phyloP scores from a whole-genome alignment of 2,888 invertebrate genomes.

The Muschampia plurimacula region DNA sequence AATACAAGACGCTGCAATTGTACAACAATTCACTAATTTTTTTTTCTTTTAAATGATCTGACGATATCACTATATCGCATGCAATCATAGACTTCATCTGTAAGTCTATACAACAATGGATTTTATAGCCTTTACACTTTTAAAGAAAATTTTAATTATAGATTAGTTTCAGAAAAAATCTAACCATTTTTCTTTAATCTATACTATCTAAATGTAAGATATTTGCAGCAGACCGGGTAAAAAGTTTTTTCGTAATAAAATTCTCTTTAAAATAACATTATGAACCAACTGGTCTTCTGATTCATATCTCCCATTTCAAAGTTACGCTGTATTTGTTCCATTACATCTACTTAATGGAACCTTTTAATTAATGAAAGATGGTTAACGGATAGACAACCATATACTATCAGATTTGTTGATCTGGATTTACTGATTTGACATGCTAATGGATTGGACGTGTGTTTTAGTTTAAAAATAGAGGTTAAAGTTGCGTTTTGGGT shows the following conservation, averaged over 20 bases:
- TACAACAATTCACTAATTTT: too few species aligned
- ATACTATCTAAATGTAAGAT: not conserved
- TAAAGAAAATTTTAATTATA: too few species aligned
- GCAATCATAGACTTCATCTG: too few species aligned
- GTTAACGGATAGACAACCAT: conserved; percentile 14
- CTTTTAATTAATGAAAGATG: conserved; percentile 34
- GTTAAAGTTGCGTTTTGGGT: not conserved
- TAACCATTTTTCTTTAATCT: too few species aligned
- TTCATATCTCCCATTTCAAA: conserved; percentile 9
- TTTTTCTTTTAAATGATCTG: too few species aligned
- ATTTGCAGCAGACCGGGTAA: not conserved
- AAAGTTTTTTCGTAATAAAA: not conserved
- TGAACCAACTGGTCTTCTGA: not conserved
- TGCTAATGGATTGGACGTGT: conserved; percentile 8
- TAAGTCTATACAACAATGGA: too few species aligned
- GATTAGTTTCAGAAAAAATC: too few species aligned
- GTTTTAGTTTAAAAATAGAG: not conserved
- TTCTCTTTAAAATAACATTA: not conserved
- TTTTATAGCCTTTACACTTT: too few species aligned
- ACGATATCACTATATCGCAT: too few species aligned
- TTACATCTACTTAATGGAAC: conserved; percentile 29
- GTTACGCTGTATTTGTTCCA: conserved; percentile 10
- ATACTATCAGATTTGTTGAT: conserved; percentile 11
- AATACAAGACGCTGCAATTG: too few species aligned
- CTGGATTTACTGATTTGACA: not conserved